Percentiles rank a stretch among this genome's conserved stretches.
Conservation (phyloP, 2,797 vertebrate species). For the Onychomys torridus region DNA sequence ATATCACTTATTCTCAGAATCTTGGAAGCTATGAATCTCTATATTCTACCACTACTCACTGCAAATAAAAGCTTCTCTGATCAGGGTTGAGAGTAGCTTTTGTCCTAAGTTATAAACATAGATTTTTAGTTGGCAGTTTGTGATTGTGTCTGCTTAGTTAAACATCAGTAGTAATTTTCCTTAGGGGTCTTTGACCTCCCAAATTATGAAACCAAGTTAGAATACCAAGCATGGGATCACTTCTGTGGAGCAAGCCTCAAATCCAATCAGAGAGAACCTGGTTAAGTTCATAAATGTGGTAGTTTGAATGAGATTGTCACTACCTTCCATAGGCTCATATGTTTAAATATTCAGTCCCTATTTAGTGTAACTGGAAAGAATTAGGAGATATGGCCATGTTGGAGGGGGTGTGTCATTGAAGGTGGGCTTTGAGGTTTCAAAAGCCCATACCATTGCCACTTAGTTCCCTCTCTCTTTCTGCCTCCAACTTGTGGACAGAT, state of each 20-base stretch:
- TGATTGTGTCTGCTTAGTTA: background rate
- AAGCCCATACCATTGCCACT: background rate
- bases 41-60: background rate
- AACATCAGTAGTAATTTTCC: background rate
- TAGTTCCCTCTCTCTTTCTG: background rate
- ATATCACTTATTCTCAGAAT: background rate
- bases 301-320: background rate
- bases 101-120: background rate
- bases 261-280: background rate
- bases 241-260: background rate
- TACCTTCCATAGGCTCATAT: background rate
- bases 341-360: background rate
- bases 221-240: background rate
- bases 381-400: background rate
- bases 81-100: background rate
- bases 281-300: background rate
- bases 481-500: background rate
- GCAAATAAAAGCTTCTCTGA: background rate
- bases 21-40: background rate
- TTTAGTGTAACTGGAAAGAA: background rate
- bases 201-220: background rate
- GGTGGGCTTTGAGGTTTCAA: background rate
- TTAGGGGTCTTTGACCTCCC: background rate
- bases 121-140: background rate
- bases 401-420: background rate